Percentiles rank a stretch among this genome's conserved stretches.
phyloP scores from a whole-genome alignment of 53 echinoderm and acorn worm genomes.

The Apostichopus leukothele region DNA sequence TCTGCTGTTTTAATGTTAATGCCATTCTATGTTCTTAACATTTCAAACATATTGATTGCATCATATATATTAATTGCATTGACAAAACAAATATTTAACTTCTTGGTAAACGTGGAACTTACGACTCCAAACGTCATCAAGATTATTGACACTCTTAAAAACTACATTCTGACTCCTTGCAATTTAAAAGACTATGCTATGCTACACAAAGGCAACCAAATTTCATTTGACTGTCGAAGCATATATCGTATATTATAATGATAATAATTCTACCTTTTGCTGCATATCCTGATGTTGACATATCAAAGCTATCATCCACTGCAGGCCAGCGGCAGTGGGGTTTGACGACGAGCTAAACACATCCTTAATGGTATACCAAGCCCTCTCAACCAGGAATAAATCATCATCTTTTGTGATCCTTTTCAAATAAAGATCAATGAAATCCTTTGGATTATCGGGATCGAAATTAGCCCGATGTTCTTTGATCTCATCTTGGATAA shows the following conservation, averaged over 20 bases:
- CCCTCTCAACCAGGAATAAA: constrained; percentile 1
- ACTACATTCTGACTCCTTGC: too few relatives aligned
- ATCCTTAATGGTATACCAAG: constrained; percentile 36
- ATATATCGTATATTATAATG: not conserved
- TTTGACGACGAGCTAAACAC: constrained; percentile 29
- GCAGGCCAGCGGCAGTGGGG: not conserved
- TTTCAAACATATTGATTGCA: too few relatives aligned
- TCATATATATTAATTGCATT: too few relatives aligned
- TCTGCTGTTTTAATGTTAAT: too few relatives aligned
- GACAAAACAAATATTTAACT: too few relatives aligned
- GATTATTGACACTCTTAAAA: too few relatives aligned
- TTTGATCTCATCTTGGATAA: constrained; percentile 36
- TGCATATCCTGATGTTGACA: constrained; percentile 21
- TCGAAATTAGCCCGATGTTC: constrained; percentile 21
- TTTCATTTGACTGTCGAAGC: too few relatives aligned
- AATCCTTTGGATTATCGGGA: constrained; percentile 47
- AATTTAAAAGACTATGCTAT: too few relatives aligned
- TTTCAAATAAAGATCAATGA: constrained; percentile 54
- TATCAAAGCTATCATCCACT: constrained; percentile 35
- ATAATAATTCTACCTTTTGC: not conserved
- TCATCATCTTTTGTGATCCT: constrained; percentile 28
- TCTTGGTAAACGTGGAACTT: too few relatives aligned
- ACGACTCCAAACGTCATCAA: too few relatives aligned
- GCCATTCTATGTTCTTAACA: too few relatives aligned
- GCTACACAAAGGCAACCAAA: too few relatives aligned